Conservation (phyloP, 2,113 vertebrate genomes). For the Vulpes vulpes region DNA sequence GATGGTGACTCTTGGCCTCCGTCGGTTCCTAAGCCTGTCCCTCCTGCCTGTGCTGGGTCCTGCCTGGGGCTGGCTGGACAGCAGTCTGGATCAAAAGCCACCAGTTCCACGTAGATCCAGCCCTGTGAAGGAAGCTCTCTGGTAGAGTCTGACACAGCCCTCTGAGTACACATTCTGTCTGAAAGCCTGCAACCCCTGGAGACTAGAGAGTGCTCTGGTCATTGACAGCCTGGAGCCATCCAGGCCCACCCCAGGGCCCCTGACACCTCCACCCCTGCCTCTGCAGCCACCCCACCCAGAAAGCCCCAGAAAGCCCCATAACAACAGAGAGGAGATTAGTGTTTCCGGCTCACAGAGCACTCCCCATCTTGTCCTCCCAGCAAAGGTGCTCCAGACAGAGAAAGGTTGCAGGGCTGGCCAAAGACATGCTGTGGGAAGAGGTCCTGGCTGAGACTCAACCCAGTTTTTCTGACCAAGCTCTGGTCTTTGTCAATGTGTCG, state of each 20-base stretch:
- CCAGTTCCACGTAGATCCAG: background rate
- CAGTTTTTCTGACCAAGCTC: background rate
- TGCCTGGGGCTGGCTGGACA: background rate
- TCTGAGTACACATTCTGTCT: background rate
- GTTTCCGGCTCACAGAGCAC: background rate
- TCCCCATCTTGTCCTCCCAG: background rate
- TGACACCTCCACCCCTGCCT: accelerated
- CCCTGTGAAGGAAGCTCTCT: background rate
- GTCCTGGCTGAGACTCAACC: background rate
- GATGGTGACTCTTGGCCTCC: background rate
- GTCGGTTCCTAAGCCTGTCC: background rate
- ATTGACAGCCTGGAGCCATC: background rate
- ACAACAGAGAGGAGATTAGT: background rate
- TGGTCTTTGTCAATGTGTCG: conserved; percentile 19
- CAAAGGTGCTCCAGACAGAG: background rate
- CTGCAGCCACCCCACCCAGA: accelerated
- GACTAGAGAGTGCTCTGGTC: background rate
- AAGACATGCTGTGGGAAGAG: background rate
- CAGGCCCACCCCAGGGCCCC: background rate
- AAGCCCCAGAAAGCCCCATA: background rate
- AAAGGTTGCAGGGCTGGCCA: background rate
- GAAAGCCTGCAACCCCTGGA: background rate
- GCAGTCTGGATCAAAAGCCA: background rate
- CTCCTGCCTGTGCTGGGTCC: background rate
- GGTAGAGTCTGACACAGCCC: background rate